Evolutionary conservation across 2,113 vertebrate genomes (phyloP).

Genomic region (Sander lucioperca): DNA sequence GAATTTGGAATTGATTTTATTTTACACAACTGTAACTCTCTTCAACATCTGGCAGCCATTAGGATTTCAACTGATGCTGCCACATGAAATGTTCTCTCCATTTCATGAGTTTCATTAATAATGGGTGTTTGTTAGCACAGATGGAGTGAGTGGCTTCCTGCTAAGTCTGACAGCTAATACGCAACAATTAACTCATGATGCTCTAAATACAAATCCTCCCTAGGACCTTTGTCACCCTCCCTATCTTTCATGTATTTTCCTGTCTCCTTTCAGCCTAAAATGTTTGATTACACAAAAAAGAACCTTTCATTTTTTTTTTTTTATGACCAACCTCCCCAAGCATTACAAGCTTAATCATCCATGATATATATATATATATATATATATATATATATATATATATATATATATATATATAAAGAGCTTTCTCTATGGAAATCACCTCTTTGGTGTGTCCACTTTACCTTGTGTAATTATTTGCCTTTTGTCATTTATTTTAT

Average conservation of each 20-base stretch:
- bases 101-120: slow-evolving; percentile 52
- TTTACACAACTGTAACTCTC: neutral
- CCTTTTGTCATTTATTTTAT: neutral
- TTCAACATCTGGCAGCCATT: slow-evolving; percentile 26
- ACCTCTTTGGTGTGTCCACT: neutral
- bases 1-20: neutral
- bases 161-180: slow-evolving; percentile 13
- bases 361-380: neutral
- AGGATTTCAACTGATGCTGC: slow-evolving; percentile 9
- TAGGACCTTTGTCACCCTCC: slow-evolving; percentile 16
- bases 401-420: neutral
- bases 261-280: neutral
- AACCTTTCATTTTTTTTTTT: neutral
- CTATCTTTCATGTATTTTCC: slow-evolving; percentile 1
- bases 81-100: slow-evolving; percentile 17
- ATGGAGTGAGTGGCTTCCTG: slow-evolving; percentile 37
- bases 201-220: slow-evolving; percentile 21
- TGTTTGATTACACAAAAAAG: slow-evolving; percentile 12
- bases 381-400: too few relatives aligned
- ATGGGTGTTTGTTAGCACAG: slow-evolving; percentile 45
- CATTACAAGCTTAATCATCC: neutral
- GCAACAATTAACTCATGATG: slow-evolving; percentile 31
- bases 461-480: neutral
- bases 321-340: neutral
- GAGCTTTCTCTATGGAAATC: neutral